A percentile compares a stretch with the other conserved stretches of the same genome.
Conservation (phyloP, 2,888 invertebrate genomes). For the Caenorhabditis sp. region DNA sequence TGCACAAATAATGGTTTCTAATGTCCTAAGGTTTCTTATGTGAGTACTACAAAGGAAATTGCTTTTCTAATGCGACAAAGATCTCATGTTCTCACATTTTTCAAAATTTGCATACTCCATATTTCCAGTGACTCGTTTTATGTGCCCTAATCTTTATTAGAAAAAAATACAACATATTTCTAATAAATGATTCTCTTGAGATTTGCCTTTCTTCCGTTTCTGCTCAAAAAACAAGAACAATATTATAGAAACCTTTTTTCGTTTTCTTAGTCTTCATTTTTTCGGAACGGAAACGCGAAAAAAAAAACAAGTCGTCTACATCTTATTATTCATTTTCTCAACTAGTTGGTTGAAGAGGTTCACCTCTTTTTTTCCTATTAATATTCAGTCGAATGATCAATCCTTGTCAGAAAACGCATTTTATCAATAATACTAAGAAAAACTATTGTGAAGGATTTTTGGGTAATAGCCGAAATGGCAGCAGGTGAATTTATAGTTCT, state of each 20-base stretch:
- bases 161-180: too few relatives aligned
- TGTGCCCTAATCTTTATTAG: slow-evolving; percentile 10
- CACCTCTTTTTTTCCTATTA: background rate
- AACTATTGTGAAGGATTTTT: background rate
- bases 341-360: slow-evolving; percentile 10
- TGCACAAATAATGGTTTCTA: too few relatives aligned
- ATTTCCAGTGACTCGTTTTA: too few relatives aligned
- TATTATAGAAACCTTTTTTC: background rate
- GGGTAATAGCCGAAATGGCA: slow-evolving; percentile 10
- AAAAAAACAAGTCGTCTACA: slow-evolving; percentile 6
- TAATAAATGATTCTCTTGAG: slow-evolving; percentile 11
- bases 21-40: too few relatives aligned
- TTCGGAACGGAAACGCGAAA: slow-evolving; percentile 14
- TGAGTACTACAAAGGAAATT: too few relatives aligned
- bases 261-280: slow-evolving; percentile 5
- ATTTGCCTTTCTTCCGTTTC: slow-evolving; percentile 5
- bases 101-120: too few relatives aligned
- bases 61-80: too few relatives aligned
- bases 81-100: too few relatives aligned
- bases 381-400: background rate
- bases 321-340: slow-evolving; percentile 14
- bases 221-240: background rate
- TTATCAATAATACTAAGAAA: background rate
- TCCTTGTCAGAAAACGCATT: background rate
- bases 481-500: background rate